Conservation (phyloP, 2,797 vertebrate genomes). For the Hyperoplus immaculatus region DNA sequence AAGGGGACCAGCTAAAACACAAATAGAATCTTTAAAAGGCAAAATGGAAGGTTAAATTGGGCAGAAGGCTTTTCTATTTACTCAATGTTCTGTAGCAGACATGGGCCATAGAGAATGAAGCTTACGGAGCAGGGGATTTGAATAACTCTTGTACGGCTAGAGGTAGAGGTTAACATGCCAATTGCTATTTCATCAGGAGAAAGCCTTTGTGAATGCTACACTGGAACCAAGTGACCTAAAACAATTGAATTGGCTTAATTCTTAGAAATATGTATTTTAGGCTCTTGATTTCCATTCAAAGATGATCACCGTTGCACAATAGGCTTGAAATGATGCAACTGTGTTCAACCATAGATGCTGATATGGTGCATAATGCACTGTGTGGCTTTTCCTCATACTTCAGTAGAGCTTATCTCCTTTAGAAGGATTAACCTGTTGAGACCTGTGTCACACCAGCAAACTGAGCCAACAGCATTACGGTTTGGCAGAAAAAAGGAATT, state of each 20-base stretch:
- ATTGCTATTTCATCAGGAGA: not conserved
- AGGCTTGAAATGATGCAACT: conserved; percentile 12
- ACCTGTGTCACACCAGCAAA: conserved; percentile 15
- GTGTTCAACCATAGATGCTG: not conserved
- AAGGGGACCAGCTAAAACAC: not conserved
- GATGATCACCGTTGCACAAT: not conserved
- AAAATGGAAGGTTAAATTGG: conserved; percentile 7
- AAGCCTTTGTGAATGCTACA: not conserved
- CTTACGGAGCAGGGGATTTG: not conserved
- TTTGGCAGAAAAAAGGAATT: conserved; percentile 10
- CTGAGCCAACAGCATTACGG: not conserved
- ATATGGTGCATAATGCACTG: not conserved
- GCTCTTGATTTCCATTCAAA: conserved; percentile 11
- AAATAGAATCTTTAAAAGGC: not conserved
- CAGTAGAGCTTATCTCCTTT: conserved; percentile 7
- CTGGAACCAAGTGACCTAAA: not conserved
- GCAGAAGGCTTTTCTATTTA: not conserved
- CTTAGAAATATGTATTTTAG: conserved; percentile 11
- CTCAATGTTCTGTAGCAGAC: not conserved
- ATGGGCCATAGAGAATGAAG: not conserved
- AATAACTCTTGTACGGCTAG: not conserved
- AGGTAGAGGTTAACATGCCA: not conserved
- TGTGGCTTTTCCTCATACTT: not conserved
- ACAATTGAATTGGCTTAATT: not conserved
- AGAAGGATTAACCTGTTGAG: conserved; percentile 25